Evolutionary conservation across 1,140 invertebrate genomes (phyloP), one percentile per base, ranked within the genome.

Genomic region (Drosophila ohnishii): DNA sequence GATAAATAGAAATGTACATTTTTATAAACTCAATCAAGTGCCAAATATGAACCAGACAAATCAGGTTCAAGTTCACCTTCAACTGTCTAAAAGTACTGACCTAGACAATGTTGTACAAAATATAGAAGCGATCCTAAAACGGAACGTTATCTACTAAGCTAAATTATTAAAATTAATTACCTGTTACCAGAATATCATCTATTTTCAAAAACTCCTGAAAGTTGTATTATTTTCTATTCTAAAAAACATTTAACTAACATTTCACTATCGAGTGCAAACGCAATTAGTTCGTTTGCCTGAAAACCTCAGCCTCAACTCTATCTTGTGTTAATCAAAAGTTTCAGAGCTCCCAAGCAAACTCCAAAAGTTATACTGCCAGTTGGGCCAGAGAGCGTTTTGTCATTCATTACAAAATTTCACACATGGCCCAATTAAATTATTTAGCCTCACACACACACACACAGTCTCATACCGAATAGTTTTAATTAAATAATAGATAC

Each of bases 381-480:
- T 71, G 39, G 51, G 56, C 37, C 16, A 56, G 28, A 51, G 57
- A 66, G 45, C 47, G 50, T 53, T 85, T 78, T 72, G 69, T 62
- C 62, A 81, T 85, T 85, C 64, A 74, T 86, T 81, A 78, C 48
- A 78, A 81, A 86, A 75, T 72, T 81, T 85, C 61, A 80, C 82
- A 85, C 78, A 81, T 81, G 81, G 58, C 58, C 82, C 81, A 85
- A 85, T 85, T 85, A 85, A 85, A 85, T 85, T 85, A 85, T 85
- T 85, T 81, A 85, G 78, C 74, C 75, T 71, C 72, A 57, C 47
- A 61, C 63, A 70, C 19, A 70, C 19, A 25, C 37, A 25, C 37
- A 39, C 35, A 60, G n/a, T 59, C 25, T 10, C 42, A 55, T 22
- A n/a, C 44, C 45, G 60, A 78, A 75, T 78, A 81, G 81, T 85